Percentiles rank a stretch among this genome's conserved stretches.
These are phyloP conservation scores for Spilogale gracilis DNA, from an alignment of 2,113 vertebrate species.

Conservation along the genomic window DNA sequence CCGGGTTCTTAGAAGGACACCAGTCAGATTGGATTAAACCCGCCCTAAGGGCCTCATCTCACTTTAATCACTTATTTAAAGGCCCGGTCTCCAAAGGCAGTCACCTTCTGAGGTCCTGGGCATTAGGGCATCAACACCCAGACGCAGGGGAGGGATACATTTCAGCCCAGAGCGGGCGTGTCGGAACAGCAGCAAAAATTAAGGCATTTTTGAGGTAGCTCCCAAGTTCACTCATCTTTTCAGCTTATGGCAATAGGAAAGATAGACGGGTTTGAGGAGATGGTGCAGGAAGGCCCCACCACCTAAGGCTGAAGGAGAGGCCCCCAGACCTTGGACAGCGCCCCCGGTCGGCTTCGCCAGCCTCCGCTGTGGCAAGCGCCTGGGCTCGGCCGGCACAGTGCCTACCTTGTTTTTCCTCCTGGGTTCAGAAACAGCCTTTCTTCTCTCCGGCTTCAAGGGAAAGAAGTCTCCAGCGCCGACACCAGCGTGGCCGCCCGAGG, in stretches of 20 bases:
- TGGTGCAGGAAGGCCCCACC: neutral
- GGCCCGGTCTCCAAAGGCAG: neutral
- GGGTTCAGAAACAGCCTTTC: constrained; percentile 4
- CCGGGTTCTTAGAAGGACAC: neutral
- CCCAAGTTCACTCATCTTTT: neutral
- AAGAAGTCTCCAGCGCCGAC: neutral
- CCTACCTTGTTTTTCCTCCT: neutral
- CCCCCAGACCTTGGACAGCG: neutral
- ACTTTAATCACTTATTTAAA: neutral
- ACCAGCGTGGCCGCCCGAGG: neutral
- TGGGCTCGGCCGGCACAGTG: constrained; percentile 40
- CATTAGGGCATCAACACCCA: neutral
- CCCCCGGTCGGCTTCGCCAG: constrained; percentile 49
- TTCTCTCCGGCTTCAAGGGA: neutral
- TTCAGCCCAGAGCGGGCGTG: neutral
- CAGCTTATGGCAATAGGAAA: neutral
- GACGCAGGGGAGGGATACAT: neutral
- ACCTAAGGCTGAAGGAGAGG: neutral
- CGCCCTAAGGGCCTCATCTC: neutral
- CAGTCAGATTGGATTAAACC: neutral
- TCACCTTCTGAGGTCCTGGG: neutral
- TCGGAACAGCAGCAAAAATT: neutral
- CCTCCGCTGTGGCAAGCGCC: neutral
- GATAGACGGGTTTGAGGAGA: neutral
- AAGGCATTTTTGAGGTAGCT: neutral